Conservation (phyloP, 1,140 invertebrate genomes). For the Anagrus nilaparvatae region DNA sequence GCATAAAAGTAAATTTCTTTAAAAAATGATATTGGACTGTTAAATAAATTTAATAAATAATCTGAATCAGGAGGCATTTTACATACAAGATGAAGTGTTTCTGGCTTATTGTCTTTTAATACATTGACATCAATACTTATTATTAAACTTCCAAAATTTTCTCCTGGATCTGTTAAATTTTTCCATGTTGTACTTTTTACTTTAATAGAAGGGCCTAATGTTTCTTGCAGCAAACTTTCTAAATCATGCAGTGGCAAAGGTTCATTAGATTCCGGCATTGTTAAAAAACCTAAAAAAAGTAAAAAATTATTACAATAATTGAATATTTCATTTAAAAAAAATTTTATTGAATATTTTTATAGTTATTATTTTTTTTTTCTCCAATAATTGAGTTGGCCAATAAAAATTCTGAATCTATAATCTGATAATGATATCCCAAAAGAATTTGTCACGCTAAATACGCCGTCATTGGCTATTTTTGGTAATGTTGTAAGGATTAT, state of each 20-base stretch:
- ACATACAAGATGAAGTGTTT: conserved; percentile 41
- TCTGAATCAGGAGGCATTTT: conserved; percentile 49
- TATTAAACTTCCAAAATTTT: conserved; percentile 52
- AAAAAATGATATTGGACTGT: conserved; percentile 46
- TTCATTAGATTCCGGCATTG: conserved; percentile 23
- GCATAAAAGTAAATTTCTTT: conserved; percentile 50
- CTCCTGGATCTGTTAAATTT: conserved; percentile 45
- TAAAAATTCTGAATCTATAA: too few relatives aligned
- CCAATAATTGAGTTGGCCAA: too few relatives aligned
- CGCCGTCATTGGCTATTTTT: too few relatives aligned
- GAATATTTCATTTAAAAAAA: too few relatives aligned
- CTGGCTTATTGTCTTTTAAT: conserved; percentile 19
- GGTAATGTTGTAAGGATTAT: too few relatives aligned
- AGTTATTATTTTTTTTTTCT: too few relatives aligned
- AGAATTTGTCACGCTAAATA: too few relatives aligned
- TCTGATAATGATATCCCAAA: too few relatives aligned
- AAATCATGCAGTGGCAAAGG: conserved; percentile 28
- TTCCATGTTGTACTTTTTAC: conserved; percentile 30
- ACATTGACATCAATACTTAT: conserved; percentile 35
- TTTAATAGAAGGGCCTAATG: conserved; percentile 19
- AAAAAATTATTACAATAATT: too few relatives aligned
- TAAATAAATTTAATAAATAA: conserved; percentile 45
- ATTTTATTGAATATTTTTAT: too few relatives aligned
- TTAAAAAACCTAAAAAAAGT: too few relatives aligned
- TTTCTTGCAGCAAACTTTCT: conserved; percentile 22